Evolutionary conservation across 2,113 vertebrate species (phyloP).

Genomic region (Hipposideros armiger): DNA sequence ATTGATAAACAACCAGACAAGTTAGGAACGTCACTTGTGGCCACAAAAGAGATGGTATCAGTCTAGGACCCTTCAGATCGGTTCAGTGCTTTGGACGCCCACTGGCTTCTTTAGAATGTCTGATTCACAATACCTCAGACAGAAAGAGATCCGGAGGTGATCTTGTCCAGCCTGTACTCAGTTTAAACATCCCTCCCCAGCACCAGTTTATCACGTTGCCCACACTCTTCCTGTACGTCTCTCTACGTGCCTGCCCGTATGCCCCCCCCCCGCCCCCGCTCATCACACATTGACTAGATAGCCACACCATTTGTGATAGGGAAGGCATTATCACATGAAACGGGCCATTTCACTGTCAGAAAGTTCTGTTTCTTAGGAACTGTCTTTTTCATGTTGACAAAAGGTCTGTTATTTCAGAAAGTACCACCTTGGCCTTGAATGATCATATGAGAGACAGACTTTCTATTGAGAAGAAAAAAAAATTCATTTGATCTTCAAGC

Average conservation of each 20-base stretch:
- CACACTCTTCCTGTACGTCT: not conserved
- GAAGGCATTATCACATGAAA: not conserved
- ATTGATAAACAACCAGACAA: not conserved
- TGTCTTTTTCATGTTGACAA: not conserved
- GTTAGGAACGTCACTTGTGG: not conserved
- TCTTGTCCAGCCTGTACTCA: not conserved
- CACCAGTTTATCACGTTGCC: not conserved
- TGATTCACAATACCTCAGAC: not conserved
- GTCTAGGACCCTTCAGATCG: not conserved
- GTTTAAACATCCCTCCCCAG: not conserved
- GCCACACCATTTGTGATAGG: rapidly evolving
- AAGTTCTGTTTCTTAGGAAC: not conserved
- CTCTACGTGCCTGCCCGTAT: not conserved
- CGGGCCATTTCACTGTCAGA: not conserved
- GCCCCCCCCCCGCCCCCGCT: rapidly evolving
- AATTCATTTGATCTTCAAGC: not conserved
- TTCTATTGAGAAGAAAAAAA: not conserved
- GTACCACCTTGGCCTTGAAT: not conserved
- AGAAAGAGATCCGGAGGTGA: not conserved
- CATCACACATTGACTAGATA: no score
- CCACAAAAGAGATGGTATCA: not conserved
- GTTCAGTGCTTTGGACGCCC: not conserved
- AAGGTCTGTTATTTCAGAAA: not conserved
- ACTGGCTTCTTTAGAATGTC: not conserved
- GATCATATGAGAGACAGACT: not conserved